Evolutionary conservation across 2,797 vertebrate genomes (phyloP).

Genomic region (Channallabes apus): DNA sequence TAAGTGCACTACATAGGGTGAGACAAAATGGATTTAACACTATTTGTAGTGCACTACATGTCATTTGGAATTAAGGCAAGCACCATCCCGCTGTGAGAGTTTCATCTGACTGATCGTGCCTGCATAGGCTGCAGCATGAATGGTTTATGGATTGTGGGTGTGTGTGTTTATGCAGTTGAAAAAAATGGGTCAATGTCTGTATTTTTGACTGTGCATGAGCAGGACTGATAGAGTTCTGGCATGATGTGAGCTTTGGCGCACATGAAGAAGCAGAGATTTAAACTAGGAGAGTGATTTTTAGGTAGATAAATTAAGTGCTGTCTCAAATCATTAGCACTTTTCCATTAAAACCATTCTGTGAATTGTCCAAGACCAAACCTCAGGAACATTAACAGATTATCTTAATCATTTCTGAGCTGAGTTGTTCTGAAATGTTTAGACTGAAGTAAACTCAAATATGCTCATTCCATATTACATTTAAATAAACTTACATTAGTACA

Average conservation of each 20-base stretch:
- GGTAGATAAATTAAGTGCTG: constrained; percentile 1
- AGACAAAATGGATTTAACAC: not conserved
- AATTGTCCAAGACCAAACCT: constrained; percentile 3
- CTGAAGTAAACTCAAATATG: not conserved
- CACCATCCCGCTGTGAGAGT: not conserved
- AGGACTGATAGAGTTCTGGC: constrained; percentile 19
- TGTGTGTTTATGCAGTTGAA: constrained; percentile 10
- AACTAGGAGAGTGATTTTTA: not conserved
- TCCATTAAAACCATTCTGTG: not conserved
- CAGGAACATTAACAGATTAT: constrained; percentile 24
- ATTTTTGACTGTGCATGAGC: constrained; percentile 26
- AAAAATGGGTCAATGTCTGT: constrained; percentile 1
- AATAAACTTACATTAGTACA: constrained; percentile 2
- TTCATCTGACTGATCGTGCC: not conserved
- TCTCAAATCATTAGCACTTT: not conserved
- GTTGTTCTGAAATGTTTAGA: not conserved
- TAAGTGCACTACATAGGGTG: not conserved
- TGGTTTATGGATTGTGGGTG: constrained; percentile 10
- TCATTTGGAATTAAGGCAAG: not conserved
- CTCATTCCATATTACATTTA: not conserved
- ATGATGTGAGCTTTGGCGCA: not conserved
- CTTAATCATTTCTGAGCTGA: constrained; percentile 14
- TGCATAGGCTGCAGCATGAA: constrained; percentile 1
- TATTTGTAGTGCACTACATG: not conserved
- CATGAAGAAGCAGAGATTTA: not conserved